Percentiles rank a stretch among this genome's conserved stretches.
Conservation (phyloP, 2,113 vertebrate species). For the Lampris megalopsis region DNA sequence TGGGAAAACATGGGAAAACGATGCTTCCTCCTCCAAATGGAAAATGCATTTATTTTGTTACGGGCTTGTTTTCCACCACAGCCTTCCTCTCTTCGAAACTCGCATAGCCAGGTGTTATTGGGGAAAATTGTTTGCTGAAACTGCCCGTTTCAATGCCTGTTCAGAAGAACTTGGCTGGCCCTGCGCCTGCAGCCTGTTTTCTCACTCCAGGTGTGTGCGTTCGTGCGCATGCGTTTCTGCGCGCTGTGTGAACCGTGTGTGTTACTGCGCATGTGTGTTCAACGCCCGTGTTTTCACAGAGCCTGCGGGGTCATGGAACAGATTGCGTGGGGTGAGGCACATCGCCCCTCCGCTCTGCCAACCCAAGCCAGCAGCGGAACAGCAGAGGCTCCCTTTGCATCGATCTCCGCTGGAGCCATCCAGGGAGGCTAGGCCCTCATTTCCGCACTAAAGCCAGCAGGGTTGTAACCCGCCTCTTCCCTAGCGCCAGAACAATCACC, state of each 20-base stretch:
- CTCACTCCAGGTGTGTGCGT: conserved; percentile 43
- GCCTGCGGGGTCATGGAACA: conserved; percentile 71
- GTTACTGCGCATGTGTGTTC: conserved; percentile 8
- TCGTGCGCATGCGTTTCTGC: background rate
- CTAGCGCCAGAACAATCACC: background rate
- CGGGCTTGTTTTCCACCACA: conserved; percentile 22
- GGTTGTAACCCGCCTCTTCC: conserved; percentile 18
- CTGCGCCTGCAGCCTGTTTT: conserved; percentile 46
- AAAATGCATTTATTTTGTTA: conserved; percentile 49
- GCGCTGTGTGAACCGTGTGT: conserved; percentile 10
- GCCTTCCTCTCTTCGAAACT: conserved; percentile 45
- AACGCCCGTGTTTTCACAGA: conserved; percentile 35
- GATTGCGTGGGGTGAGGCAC: conserved; percentile 53
- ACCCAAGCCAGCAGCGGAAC: conserved; percentile 44
- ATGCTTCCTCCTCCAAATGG: conserved; percentile 33
- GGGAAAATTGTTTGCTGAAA: conserved; percentile 54
- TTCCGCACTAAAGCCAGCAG: conserved; percentile 16
- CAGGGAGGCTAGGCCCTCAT: conserved; percentile 24
- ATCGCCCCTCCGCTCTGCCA: conserved; percentile 37
- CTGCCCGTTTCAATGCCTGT: conserved; percentile 44
- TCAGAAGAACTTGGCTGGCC: conserved; percentile 57
- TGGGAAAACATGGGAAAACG: conserved; percentile 19
- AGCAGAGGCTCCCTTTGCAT: conserved; percentile 3
- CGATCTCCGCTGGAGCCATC: conserved; percentile 14
- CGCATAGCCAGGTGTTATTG: conserved; percentile 52